These are phyloP conservation scores for Eriosoma lanigerum DNA, from an alignment of 1,140 invertebrate species.

Conservation along the genomic window DNA sequence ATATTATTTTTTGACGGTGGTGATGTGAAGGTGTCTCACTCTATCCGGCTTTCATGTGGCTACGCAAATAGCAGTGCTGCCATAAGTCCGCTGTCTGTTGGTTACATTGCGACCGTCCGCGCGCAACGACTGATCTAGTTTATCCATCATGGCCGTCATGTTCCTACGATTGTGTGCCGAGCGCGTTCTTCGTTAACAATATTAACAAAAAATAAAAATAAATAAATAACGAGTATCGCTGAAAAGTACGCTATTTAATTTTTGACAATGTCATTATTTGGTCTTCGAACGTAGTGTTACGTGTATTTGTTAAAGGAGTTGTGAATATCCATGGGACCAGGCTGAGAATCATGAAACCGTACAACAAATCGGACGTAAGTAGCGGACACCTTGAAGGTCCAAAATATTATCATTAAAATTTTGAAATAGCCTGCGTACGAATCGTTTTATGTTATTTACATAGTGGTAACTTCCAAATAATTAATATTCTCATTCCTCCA, in stretches of 20 bases:
- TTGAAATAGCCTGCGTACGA: too few relatives aligned
- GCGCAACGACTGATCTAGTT: constrained; percentile 45
- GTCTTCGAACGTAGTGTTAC: background rate
- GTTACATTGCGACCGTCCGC: background rate
- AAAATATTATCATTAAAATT: too few relatives aligned
- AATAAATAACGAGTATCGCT: too few relatives aligned
- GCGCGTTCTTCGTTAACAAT: constrained; percentile 31
- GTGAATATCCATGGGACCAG: background rate
- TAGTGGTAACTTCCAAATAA: too few relatives aligned
- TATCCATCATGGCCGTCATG: constrained; percentile 50
- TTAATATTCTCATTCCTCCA: too few relatives aligned
- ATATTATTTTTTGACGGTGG: background rate
- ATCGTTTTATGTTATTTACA: too few relatives aligned
- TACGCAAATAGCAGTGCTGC: background rate
- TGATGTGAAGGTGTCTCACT: background rate
- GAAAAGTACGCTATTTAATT: background rate
- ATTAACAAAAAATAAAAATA: constrained; percentile 14
- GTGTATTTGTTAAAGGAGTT: background rate
- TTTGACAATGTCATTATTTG: background rate
- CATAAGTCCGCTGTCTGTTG: background rate
- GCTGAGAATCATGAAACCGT: constrained; percentile 49
- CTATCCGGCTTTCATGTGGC: background rate
- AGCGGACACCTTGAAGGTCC: background rate
- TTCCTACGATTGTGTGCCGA: constrained; percentile 33
- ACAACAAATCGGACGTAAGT: constrained; percentile 54